Evolutionary conservation across 2,113 vertebrate species (phyloP), one percentile per base, ranked within the genome.

Genomic region (Ageneiosus marmoratus): DNA sequence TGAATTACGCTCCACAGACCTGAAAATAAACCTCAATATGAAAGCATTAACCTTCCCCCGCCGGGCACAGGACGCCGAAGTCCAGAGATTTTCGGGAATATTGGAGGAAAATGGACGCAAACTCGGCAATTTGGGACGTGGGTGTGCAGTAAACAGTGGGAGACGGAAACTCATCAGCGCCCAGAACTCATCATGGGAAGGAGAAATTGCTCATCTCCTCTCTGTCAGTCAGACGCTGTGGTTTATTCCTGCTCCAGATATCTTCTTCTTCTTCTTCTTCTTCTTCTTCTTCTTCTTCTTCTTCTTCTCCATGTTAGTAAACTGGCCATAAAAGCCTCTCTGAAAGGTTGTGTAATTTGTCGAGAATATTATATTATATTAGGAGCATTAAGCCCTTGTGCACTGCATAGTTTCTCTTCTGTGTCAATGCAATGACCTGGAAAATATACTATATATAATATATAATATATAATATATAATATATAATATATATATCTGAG

Each of bases 191-290:
- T 82, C 82, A 73, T 63, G 51, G 29, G 79, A 51, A 75, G 70
- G 10, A n/a, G 75, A 80, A 78, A 83, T 80, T 51, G 77, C 46
- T 84, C 77, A 76, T 80, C 86, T 83, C 7, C 37, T 63, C 22
- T n/a, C 74, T 86, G 78, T 84, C 84, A 84, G 48, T 88, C 84
- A 82, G 72, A 32, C 34, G 41, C 48, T 46, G 55, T 16, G 32
- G 55, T 83, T 77, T 80, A 70, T 73, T 72, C 84, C 44, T 4
- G 8, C 48, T 11, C 50, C 0, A 18, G 50, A 60, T 72, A 46
- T 73, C n/a, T 13, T 48, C 27, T 27, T 10, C 58, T 9, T 12
- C 72, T n/a, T n/a, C n/a, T n/a, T n/a, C n/a, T n/a, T n/a, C n/a
- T n/a, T n/a, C 15, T 5, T 37, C 44, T 24, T 29, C n/a, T 72